phyloP scores from a whole-genome alignment of 2,888 invertebrate species.

The Arctia plantaginis region DNA sequence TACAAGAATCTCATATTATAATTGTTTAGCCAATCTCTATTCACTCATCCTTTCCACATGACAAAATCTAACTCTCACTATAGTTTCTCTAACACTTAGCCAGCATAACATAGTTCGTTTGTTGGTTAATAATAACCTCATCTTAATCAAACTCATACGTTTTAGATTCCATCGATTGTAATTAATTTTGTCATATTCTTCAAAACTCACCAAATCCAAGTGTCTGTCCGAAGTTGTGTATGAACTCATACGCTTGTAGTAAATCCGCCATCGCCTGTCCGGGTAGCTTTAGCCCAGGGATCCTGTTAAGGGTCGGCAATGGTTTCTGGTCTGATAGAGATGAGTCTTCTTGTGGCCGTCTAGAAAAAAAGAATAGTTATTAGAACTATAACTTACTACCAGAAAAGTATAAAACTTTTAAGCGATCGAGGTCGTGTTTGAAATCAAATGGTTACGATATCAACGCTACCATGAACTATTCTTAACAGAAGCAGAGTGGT shows the following conservation, averaged over 20 bases:
- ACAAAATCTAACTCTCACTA: too few relatives aligned
- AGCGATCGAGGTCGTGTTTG: neutral
- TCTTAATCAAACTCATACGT: too few relatives aligned
- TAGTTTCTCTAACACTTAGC: too few relatives aligned
- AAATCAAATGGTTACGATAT: too few relatives aligned
- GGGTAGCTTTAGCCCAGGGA: constrained; percentile 92
- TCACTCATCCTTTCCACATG: too few relatives aligned
- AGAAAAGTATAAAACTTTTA: neutral
- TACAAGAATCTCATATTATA: too few relatives aligned
- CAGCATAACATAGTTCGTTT: too few relatives aligned
- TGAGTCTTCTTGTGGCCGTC: constrained; percentile 97
- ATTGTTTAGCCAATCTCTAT: too few relatives aligned
- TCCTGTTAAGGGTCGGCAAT: constrained; percentile 90
- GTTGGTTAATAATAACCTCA: too few relatives aligned
- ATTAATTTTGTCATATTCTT: neutral
- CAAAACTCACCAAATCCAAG: constrained; percentile 93
- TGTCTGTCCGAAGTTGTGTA: constrained; percentile 98
- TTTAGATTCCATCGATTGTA: too few relatives aligned
- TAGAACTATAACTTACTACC: neutral
- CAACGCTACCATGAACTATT: too few relatives aligned
- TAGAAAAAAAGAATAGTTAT: constrained; percentile 52
- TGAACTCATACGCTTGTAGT: constrained; percentile 98
- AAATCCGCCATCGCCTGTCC: constrained; percentile 97
- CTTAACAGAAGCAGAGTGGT: too few relatives aligned
- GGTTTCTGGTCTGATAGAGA: constrained; percentile 91